Conservation (phyloP, 2,113 vertebrate species). For the Ceyx margarethae region DNA sequence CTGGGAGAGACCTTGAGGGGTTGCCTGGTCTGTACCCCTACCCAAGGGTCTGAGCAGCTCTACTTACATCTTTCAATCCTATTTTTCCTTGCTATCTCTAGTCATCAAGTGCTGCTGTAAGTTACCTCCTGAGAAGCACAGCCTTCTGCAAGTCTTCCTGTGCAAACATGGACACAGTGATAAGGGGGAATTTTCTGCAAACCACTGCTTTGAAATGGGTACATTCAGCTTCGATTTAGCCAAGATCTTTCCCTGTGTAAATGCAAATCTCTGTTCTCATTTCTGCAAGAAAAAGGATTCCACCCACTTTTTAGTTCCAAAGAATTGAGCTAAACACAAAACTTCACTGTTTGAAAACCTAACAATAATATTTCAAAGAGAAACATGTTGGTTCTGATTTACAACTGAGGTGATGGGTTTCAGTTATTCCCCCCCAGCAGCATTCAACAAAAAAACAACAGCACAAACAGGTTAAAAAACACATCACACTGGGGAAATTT, state of each 20-base stretch:
- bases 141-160: neutral
- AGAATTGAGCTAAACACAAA: neutral
- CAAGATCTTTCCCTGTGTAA: neutral
- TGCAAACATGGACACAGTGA: fast-evolving
- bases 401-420: neutral
- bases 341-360: neutral
- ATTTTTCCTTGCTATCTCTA: neutral
- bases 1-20: neutral
- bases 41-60: neutral
- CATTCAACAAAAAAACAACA: neutral
- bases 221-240: neutral
- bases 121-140: neutral
- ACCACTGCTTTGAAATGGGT: neutral
- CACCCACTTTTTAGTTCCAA: neutral
- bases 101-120: neutral
- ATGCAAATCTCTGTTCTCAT: neutral
- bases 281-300: neutral
- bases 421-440: neutral
- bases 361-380: neutral
- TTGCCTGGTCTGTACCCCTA: neutral
- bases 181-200: neutral
- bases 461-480: neutral
- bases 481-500: neutral
- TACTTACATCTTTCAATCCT: neutral
- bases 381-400: neutral